A percentile compares a stretch with the other conserved stretches of the same genome.
Conservation (phyloP, 1,140 invertebrate genomes). For the Drosophila neocordata region DNA sequence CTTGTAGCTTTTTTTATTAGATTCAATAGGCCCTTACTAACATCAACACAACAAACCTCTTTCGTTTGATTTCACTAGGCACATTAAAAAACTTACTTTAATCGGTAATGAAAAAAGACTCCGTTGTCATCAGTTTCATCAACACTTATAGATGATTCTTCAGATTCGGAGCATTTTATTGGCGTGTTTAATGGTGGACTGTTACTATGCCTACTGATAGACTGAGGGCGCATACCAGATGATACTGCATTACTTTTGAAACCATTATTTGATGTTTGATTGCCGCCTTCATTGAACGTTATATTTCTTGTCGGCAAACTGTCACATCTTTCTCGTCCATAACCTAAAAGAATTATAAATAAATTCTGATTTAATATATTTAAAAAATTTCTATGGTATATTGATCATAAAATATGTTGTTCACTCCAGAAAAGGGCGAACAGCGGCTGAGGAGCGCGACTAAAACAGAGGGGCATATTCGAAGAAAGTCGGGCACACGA, state of each 20-base stretch:
- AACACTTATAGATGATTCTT: conserved; percentile 88
- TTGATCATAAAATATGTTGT: no score
- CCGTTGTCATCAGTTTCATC: conserved; percentile 87
- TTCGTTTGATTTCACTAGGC: no score
- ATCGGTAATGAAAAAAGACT: conserved; percentile 59
- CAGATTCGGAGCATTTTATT: conserved; percentile 87
- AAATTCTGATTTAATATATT: not conserved
- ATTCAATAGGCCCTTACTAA: no score
- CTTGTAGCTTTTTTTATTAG: no score
- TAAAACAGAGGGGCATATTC: no score
- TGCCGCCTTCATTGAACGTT: conserved; percentile 86
- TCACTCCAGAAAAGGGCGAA: no score
- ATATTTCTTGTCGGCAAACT: conserved; percentile 89
- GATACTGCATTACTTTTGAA: conserved; percentile 70
- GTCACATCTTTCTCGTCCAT: conserved; percentile 89
- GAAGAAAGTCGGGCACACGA: no score
- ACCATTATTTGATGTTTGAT: conserved; percentile 74
- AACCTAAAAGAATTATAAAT: conserved; percentile 23
- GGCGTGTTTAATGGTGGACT: conserved; percentile 86
- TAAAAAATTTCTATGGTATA: not conserved
- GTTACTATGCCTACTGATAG: conserved; percentile 85
- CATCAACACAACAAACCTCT: no score
- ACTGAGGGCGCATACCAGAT: conserved; percentile 84
- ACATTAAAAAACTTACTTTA: conserved; percentile 51
- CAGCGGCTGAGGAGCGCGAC: no score